A percentile compares a stretch with the other conserved stretches of the same genome.
Evolutionary conservation across 2,797 vertebrate genomes (phyloP).

Genomic region (Paramormyrops hopkinsi): DNA sequence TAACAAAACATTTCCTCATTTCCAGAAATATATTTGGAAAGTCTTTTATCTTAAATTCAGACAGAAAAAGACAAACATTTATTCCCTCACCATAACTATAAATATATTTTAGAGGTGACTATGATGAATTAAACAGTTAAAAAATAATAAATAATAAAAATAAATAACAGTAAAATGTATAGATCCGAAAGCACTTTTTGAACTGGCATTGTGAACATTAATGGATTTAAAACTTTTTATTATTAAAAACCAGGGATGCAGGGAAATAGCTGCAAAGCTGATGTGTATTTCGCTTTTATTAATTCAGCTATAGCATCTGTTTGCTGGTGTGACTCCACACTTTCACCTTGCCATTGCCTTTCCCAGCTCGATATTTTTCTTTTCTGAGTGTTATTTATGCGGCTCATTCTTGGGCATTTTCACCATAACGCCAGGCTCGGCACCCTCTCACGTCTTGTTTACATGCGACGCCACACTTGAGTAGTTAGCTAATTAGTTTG

Average conservation of each 20-base stretch:
- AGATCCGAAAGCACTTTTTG: conserved; percentile 18
- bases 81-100: background rate
- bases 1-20: background rate
- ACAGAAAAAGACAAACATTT: background rate
- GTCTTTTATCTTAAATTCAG: background rate
- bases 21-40: background rate
- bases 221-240: conserved; percentile 32
- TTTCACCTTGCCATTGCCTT: conserved; percentile 39
- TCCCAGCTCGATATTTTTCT: conserved; percentile 22
- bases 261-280: background rate
- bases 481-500: conserved; percentile 60
- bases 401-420: conserved; percentile 43
- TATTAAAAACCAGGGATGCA: conserved; percentile 18
- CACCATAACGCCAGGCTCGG: conserved; percentile 46
- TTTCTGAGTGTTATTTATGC: conserved; percentile 38
- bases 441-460: conserved; percentile 27
- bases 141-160: background rate
- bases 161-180: background rate
- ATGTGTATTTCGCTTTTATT: conserved; percentile 32
- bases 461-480: conserved; percentile 52
- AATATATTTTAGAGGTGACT: conserved; percentile 19
- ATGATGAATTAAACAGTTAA: background rate
- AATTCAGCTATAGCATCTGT: conserved; percentile 42
- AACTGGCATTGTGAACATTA: conserved; percentile 29
- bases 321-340: background rate